Evolutionary conservation across 2,113 vertebrate genomes (phyloP), one percentile per base, ranked within the genome.

Genomic region (Strigops habroptila): DNA sequence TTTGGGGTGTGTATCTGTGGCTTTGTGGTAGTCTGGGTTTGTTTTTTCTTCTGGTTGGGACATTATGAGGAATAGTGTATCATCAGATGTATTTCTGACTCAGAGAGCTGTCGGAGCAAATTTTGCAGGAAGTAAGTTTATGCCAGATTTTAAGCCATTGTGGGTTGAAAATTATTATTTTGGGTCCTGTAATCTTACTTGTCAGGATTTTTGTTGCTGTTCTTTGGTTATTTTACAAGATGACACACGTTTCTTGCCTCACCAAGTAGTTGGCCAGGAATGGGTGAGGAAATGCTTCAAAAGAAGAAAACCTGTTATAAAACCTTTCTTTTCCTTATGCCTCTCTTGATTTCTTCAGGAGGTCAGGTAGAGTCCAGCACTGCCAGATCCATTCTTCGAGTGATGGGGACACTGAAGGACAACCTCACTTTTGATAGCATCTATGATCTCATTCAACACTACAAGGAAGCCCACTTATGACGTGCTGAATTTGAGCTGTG

Each of bases 401-500:
- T 4, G 98, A 99, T 10, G 98, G 96, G 1, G 97, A 97, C 7
- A 39, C 98, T 99, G 97, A 99, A 99, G 0, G 98, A 99, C 59
- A 99, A 99, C 97, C 97, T 99, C 80, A 98, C 97, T 92, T 99
- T 99, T 88, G 96, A 97, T 96, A 99, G 97, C 92, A 98, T 99
- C 90, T 99, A 98, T 18, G 94, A 97, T 22, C 98, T 99, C 82
- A 98, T 99, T 86, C 98, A 99, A 96, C 98, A 99, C 98, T 99
- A 99, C 97, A 98, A 98, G 24, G 99, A 99, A 43, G 97, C 95
- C 39, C 98, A 99, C 4, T 98, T 99, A 79, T 98, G 99, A 30
- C 99, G 99, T 49, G 98, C 98, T 2, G 99, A 99, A 95, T 99
- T 99, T 3, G 99, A 99, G 90, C 97, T 99, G 74, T 98, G 99